Conservation (phyloP, 2,113 vertebrate genomes). For the Pyxicephalus adspersus region DNA sequence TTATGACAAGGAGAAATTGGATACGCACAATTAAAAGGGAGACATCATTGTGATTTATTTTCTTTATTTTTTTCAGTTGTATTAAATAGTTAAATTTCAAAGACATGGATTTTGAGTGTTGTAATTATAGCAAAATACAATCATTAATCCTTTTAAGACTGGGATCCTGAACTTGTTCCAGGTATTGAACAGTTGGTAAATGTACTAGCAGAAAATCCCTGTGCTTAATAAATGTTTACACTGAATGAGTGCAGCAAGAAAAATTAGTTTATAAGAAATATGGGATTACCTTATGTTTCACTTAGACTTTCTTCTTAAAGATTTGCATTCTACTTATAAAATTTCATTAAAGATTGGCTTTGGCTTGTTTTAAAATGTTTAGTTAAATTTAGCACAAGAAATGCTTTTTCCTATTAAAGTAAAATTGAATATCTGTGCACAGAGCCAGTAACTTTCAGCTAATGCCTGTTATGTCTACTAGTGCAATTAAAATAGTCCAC, state of each 20-base stretch:
- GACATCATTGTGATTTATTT: background rate
- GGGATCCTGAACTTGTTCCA: slow-evolving; percentile 12
- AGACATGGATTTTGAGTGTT: background rate
- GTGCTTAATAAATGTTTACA: slow-evolving; percentile 19
- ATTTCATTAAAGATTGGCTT: background rate
- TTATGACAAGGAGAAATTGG: background rate
- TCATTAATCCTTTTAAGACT: slow-evolving; percentile 29
- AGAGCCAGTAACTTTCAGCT: too few relatives aligned
- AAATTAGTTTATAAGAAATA: background rate
- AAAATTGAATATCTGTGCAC: too few relatives aligned
- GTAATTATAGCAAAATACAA: slow-evolving; percentile 22
- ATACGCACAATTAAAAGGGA: background rate
- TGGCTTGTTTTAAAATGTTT: background rate
- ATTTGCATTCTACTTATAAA: background rate
- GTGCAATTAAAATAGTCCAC: too few relatives aligned
- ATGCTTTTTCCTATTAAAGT: background rate
- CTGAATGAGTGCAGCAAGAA: background rate
- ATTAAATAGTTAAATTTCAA: slow-evolving; percentile 1
- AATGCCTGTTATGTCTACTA: too few relatives aligned
- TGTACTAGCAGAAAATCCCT: slow-evolving; percentile 15
- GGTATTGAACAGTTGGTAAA: slow-evolving; percentile 28
- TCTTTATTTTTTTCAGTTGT: background rate
- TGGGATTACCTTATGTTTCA: background rate
- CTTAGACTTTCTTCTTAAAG: background rate
- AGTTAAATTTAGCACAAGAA: too few relatives aligned